phyloP scores from a whole-genome alignment of 2,888 invertebrate genomes.

The Oligia latruncula region DNA sequence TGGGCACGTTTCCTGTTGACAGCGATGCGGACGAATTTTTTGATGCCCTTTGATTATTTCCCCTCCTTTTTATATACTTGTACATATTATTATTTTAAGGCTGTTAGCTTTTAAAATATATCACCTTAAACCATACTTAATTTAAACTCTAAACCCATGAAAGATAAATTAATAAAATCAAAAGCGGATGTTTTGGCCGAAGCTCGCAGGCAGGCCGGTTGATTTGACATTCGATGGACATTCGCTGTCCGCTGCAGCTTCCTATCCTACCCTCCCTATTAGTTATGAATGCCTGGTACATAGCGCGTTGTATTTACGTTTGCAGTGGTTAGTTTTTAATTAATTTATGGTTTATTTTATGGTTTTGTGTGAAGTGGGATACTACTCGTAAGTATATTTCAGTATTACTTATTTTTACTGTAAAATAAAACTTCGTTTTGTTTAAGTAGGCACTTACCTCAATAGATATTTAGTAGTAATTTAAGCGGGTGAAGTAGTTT shows the following conservation, averaged over 20 bases:
- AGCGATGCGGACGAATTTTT: too few species aligned
- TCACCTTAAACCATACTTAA: background rate
- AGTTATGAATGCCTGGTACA: constrained; percentile 55
- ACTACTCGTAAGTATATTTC: background rate
- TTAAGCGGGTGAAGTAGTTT: background rate
- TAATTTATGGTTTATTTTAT: constrained; percentile 30
- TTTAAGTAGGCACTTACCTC: background rate
- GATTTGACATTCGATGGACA: constrained; percentile 73
- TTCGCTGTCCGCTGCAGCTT: constrained; percentile 52
- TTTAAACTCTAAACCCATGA: constrained; percentile 6
- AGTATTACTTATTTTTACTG: background rate
- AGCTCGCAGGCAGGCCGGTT: constrained; percentile 46
- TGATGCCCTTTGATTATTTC: too few species aligned
- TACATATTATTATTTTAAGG: too few species aligned
- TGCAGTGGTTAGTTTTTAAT: constrained; percentile 29
- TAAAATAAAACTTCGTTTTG: background rate
- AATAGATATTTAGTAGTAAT: background rate
- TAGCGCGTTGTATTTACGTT: constrained; percentile 21
- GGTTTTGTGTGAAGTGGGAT: background rate
- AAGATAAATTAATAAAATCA: constrained; percentile 41
- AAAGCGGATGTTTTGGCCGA: constrained; percentile 42
- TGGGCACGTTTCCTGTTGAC: too few species aligned
- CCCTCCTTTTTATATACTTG: too few species aligned
- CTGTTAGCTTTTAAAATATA: too few species aligned
- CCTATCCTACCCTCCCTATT: constrained; percentile 31